Evolutionary conservation across 2,888 invertebrate genomes (phyloP), one percentile per base, ranked within the genome.

Genomic region (Morpho deidamia): DNA sequence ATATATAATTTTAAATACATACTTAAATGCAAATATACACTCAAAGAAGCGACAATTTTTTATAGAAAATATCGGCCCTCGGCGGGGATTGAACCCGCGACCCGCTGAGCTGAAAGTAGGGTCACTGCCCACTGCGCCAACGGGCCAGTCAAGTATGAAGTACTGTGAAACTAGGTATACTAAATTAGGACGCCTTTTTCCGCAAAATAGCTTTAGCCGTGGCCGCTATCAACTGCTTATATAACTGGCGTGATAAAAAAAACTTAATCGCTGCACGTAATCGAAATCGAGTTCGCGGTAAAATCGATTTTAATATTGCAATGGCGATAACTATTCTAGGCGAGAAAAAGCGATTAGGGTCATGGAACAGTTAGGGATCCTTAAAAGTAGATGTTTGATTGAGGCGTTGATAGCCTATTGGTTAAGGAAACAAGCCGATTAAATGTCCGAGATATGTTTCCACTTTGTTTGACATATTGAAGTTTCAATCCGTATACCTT

Each of bases 221-320:
- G 39, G 32, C 14, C 38, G 11, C 38, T 12, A 14, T 35, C 35
- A 44, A 32, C 39, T 39, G 11, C 46, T 32, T 39, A 38, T 41
- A 41, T 40, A 32, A 40, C 33, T n/a, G 48, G 39, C 40, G 33
- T 33, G 33, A 33, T 23, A 41, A 33, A 48, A 44, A 38, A 38
- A 44, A 58, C 11, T 50, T 56, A 56, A 55, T 55, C 45, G 50
- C 11, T 43, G 41, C 41, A 43, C 39, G 48, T 49, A 53, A 56
- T 56, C 48, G 49, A 44, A 53, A 52, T 53, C 49, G 48, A 40
- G 55, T 51, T 48, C 51, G 44, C 52, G 52, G 49, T 56, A 53
- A 53, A 56, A 56, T 56, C 56, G 52, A 56, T 56, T 52, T 40
- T 41, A 48, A 48, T 48, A 56, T 53, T 53, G 48, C 50, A 32